Evolutionary conservation across 1,140 invertebrate genomes (phyloP).

Genomic region (Drosophila triauraria): DNA sequence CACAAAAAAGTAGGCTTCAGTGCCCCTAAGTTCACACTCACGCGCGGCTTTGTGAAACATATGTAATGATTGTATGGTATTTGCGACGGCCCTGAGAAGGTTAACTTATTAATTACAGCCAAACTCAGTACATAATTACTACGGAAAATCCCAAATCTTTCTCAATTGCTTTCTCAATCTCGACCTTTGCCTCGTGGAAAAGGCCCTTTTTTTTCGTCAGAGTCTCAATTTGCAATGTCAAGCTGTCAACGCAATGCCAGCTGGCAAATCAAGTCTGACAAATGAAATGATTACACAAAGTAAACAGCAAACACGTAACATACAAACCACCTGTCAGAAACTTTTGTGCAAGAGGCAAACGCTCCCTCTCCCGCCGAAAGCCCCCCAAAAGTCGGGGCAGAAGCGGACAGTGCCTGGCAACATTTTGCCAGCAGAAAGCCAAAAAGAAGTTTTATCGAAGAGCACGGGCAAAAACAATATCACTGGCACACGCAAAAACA

Average conservation of each 20-base stretch:
- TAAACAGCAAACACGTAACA: conserved; percentile 70
- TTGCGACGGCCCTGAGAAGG: neutral
- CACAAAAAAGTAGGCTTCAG: no score
- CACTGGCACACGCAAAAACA: conserved; percentile 38
- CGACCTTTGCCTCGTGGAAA: conserved; percentile 1
- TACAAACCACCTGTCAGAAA: conserved; percentile 79
- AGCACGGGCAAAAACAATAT: conserved; percentile 55
- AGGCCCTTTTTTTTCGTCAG: conserved; percentile 7
- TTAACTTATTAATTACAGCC: neutral
- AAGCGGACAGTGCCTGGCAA: conserved; percentile 42
- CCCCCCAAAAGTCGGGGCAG: conserved; percentile 1
- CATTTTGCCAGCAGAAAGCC: conserved; percentile 74
- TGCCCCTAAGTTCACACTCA: no score
- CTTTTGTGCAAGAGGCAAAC: conserved; percentile 51
- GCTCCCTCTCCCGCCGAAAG: neutral
- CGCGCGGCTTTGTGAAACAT: no score
- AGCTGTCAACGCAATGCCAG: conserved; percentile 62
- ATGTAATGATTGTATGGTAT: neutral
- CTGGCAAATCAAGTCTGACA: conserved; percentile 77
- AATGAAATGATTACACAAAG: conserved; percentile 84
- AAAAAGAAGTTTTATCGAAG: conserved; percentile 74
- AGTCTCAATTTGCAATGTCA: conserved; percentile 53
- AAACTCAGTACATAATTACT: neutral
- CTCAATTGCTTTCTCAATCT: neutral
- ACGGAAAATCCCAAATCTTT: neutral